phyloP scores from a whole-genome alignment of 2,888 invertebrate species.

The Drosophila sordidapex region DNA sequence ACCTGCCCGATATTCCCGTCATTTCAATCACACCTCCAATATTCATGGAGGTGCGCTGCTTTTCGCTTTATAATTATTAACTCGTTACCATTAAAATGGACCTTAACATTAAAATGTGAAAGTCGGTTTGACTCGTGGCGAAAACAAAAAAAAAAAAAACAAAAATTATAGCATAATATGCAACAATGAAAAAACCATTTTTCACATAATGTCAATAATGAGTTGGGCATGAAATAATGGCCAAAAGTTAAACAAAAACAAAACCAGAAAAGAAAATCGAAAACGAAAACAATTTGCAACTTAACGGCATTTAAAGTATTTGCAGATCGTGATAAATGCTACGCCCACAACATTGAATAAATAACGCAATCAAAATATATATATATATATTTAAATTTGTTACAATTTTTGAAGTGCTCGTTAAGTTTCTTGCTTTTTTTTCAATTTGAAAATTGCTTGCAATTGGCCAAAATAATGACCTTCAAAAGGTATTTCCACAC shows the following conservation, averaged over 20 bases:
- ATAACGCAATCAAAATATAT: slow-evolving; percentile 50
- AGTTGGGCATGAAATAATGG: slow-evolving; percentile 21
- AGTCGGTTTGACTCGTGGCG: slow-evolving; percentile 61
- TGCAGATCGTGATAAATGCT: slow-evolving; percentile 71
- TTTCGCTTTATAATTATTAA: slow-evolving; percentile 40
- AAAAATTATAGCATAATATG: slow-evolving; percentile 3
- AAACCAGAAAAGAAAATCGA: slow-evolving; percentile 10
- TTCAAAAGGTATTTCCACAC: slow-evolving; percentile 39
- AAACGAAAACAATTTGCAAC: slow-evolving; percentile 50
- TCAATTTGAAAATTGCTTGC: slow-evolving; percentile 5
- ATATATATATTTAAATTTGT: slow-evolving; percentile 38
- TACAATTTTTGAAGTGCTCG: slow-evolving; percentile 55
- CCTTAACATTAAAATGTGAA: slow-evolving; percentile 63
- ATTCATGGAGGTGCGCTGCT: slow-evolving; percentile 5
- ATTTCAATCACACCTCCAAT: slow-evolving; percentile 16
- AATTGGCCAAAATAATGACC: slow-evolving; percentile 43
- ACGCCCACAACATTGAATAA: slow-evolving; percentile 66
- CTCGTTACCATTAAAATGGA: slow-evolving; percentile 39
- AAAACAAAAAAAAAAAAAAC: neutral
- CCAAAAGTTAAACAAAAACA: neutral
- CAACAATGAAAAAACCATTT: slow-evolving; percentile 1
- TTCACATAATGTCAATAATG: slow-evolving; percentile 43
- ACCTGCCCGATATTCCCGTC: neutral
- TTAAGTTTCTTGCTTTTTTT: slow-evolving; percentile 27
- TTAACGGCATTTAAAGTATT: slow-evolving; percentile 62